Evolutionary conservation across 2,888 invertebrate species (phyloP).

Genomic region (Halictus ligatus): DNA sequence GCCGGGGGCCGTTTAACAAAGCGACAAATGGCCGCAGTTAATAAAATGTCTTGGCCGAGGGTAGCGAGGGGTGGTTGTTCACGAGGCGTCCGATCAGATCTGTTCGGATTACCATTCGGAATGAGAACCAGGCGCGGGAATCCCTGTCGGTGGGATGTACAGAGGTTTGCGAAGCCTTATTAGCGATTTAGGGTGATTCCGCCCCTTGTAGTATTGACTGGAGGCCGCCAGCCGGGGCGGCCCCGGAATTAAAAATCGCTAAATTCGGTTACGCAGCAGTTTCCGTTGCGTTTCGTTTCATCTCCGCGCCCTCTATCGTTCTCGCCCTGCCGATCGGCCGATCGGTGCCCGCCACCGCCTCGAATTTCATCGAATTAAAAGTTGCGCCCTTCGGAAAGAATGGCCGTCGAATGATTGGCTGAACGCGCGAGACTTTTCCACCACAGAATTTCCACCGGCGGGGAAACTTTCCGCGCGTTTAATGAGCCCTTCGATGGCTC

Average conservation of each 20-base stretch:
- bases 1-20: neutral
- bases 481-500: slow-evolving; percentile 10
- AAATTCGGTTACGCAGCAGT: slow-evolving; percentile 79
- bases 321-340: slow-evolving; percentile 22
- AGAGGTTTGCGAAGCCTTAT: slow-evolving; percentile 81
- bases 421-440: slow-evolving; percentile 29
- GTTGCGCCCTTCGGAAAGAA: slow-evolving; percentile 43
- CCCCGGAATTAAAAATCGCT: slow-evolving; percentile 82
- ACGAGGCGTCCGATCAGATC: slow-evolving; percentile 53
- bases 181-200: slow-evolving; percentile 78
- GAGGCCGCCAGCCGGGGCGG: slow-evolving; percentile 63
- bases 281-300: slow-evolving; percentile 62
- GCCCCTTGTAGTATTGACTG: slow-evolving; percentile 72
- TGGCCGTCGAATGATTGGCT: slow-evolving; percentile 15
- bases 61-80: slow-evolving; percentile 1
- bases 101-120: slow-evolving; percentile 60
- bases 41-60: slow-evolving; percentile 8
- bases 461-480: slow-evolving; percentile 16
- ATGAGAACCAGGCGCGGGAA: slow-evolving; percentile 75
- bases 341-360: slow-evolving; percentile 53
- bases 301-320: slow-evolving; percentile 50
- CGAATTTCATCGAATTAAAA: slow-evolving; percentile 69
- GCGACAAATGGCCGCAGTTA: neutral
- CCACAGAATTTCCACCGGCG: slow-evolving; percentile 16
- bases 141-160: slow-evolving; percentile 77